These are phyloP conservation scores for Python bivittatus DNA, from an alignment of 2,113 vertebrate genomes.

Conservation along the genomic window DNA sequence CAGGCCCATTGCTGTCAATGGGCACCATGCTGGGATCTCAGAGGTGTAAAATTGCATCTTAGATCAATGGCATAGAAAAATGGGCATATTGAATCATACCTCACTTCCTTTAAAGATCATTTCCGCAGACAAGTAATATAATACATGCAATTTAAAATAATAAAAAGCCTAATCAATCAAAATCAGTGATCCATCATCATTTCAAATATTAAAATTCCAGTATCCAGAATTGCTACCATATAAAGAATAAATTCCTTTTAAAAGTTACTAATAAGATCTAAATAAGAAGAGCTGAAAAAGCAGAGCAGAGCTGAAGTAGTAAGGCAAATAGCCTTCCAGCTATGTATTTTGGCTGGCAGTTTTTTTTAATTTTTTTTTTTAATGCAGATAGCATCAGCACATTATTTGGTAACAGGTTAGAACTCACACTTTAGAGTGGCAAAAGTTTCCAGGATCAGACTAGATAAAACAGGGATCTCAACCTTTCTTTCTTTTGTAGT, in stretches of 20 bases:
- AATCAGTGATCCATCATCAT: background rate
- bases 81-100: background rate
- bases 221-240: background rate
- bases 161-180: background rate
- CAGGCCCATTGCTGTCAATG: background rate
- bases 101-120: background rate
- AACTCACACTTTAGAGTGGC: background rate
- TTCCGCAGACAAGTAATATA: background rate
- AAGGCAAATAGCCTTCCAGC: background rate
- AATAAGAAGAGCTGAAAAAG: background rate
- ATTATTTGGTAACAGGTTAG: background rate
- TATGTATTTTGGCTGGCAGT: background rate
- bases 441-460: background rate
- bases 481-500: background rate
- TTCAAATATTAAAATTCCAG: background rate
- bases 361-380: background rate
- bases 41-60: background rate
- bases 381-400: background rate
- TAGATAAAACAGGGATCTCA: background rate
- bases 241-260: background rate
- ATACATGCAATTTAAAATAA: background rate
- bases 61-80: background rate
- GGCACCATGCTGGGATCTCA: background rate
- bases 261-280: background rate
- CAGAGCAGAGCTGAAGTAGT: background rate